Percentiles rank a stretch among this genome's conserved stretches.
Evolutionary conservation across 2,888 invertebrate species (phyloP).

Genomic region (Ferdinandea cuprea): DNA sequence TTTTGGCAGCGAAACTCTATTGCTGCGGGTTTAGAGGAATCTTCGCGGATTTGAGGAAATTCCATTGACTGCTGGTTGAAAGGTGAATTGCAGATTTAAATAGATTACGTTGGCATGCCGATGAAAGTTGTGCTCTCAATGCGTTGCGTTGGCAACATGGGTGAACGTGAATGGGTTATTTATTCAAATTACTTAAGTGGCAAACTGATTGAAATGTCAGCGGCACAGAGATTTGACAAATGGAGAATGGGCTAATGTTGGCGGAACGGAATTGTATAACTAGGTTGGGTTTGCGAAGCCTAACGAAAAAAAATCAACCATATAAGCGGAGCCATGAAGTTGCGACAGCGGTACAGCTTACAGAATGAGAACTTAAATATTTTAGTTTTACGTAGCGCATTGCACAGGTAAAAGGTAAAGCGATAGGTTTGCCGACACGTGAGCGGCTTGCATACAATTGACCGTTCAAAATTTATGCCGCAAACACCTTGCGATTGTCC

Average conservation of each 20-base stretch:
- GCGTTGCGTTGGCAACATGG: slow-evolving; percentile 2
- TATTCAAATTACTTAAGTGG: slow-evolving; percentile 62
- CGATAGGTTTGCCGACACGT: no score
- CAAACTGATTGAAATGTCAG: slow-evolving; percentile 55
- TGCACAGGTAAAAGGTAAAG: no score
- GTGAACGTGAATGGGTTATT: slow-evolving; percentile 41
- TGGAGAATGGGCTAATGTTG: background rate
- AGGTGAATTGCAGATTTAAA: slow-evolving; percentile 40
- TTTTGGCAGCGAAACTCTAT: slow-evolving; percentile 17
- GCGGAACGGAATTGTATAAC: no score
- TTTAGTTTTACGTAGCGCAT: no score
- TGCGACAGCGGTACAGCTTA: no score
- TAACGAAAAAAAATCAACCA: no score
- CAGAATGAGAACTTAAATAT: no score
- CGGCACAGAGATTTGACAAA: slow-evolving; percentile 28
- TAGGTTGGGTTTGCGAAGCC: no score
- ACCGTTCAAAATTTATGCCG: no score
- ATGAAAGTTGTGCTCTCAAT: slow-evolving; percentile 40
- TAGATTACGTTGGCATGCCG: slow-evolving; percentile 21
- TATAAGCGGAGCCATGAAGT: no score
- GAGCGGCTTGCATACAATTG: no score
- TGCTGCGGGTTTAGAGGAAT: slow-evolving; percentile 22
- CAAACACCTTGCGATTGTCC: no score
- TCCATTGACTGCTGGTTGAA: slow-evolving; percentile 31
- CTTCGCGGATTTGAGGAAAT: slow-evolving; percentile 17